These are phyloP conservation scores for Crepidodera aurea DNA, from an alignment of 2,888 invertebrate species.

Conservation along the genomic window DNA sequence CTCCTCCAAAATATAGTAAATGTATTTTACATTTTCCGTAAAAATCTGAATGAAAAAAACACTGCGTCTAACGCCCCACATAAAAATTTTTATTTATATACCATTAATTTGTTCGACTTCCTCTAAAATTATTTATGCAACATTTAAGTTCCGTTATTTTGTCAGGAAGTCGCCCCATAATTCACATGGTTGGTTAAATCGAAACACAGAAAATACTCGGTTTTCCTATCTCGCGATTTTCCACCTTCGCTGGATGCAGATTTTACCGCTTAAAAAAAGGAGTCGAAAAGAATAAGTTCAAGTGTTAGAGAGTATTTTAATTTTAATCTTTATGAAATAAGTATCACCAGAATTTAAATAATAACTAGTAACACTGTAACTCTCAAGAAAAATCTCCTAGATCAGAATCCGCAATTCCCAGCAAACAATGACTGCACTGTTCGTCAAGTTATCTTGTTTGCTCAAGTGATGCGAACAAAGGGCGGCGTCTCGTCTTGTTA, in stretches of 20 bases:
- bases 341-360: too few species aligned
- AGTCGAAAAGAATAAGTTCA: too few species aligned
- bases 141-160: constrained; percentile 57
- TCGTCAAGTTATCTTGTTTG: constrained; percentile 28
- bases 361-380: too few species aligned
- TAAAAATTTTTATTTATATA: constrained; percentile 43
- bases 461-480: constrained; percentile 28
- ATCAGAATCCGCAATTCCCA: not conserved
- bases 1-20: too few species aligned
- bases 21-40: too few species aligned
- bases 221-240: constrained; percentile 51
- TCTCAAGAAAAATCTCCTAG: not conserved
- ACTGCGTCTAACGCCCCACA: too few species aligned
- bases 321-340: too few species aligned
- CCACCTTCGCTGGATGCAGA: constrained; percentile 24
- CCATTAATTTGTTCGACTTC: constrained; percentile 45
- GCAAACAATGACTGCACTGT: constrained; percentile 17
- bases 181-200: constrained; percentile 51
- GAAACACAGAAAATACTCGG: constrained; percentile 49
- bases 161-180: constrained; percentile 53
- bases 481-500: constrained; percentile 5
- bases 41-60: too few species aligned
- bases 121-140: constrained; percentile 49
- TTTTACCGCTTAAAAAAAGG: too few species aligned
- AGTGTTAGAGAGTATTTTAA: too few species aligned